Evolutionary conservation across 1,140 invertebrate genomes (phyloP).

Genomic region (Scylla paramamosain): DNA sequence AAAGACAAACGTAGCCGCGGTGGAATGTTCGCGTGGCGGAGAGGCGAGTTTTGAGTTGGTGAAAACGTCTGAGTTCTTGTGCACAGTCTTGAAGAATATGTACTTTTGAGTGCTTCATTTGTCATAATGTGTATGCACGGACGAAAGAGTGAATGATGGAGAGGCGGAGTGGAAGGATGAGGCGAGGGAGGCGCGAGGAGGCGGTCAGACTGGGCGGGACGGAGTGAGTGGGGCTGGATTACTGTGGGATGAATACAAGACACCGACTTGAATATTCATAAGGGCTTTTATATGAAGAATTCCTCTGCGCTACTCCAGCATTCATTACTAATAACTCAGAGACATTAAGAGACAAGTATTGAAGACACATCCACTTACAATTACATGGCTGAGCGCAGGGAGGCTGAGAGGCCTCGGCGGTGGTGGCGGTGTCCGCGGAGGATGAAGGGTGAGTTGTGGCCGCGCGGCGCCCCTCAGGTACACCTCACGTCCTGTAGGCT

Average conservation of each 20-base stretch:
- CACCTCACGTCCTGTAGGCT: too few relatives aligned
- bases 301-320: conserved; percentile 42
- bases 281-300: conserved; percentile 58
- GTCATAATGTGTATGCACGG: neutral
- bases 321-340: conserved; percentile 59
- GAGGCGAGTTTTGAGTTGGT: neutral
- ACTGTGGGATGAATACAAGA: conserved; percentile 65
- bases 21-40: too few relatives aligned
- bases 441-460: neutral
- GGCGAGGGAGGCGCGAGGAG: neutral
- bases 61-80: neutral
- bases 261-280: conserved; percentile 67
- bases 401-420: neutral
- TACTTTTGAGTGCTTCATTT: conserved; percentile 1
- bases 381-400: conserved; percentile 50
- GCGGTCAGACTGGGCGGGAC: neutral
- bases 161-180: neutral
- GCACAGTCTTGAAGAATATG: neutral
- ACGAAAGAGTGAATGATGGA: neutral
- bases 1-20: too few relatives aligned
- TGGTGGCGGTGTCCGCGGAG: conserved; percentile 27
- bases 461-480: neutral
- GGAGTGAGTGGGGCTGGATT: conserved; percentile 51
- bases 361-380: conserved; percentile 56
- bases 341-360: conserved; percentile 59